Evolutionary conservation across 2,113 vertebrate genomes (phyloP), one percentile per base, ranked within the genome.

Genomic region (Semnornis frantzii): DNA sequence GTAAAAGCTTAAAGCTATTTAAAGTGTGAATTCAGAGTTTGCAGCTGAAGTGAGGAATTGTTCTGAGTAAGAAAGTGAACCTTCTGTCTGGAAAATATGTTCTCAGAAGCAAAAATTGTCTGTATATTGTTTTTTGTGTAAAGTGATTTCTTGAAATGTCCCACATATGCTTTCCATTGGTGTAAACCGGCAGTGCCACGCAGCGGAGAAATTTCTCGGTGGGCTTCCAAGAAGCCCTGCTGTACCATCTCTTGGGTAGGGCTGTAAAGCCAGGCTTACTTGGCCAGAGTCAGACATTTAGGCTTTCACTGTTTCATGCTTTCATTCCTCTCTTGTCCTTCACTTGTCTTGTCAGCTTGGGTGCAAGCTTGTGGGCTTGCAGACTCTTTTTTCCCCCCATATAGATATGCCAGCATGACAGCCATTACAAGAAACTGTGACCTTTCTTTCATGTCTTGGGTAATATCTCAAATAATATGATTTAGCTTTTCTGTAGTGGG

Each of bases 1-100:
- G 14, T 46, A 30, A 44, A 60, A 48, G 62, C 57, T 57, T 68
- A 25, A 65, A 82, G 12, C 75, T 42, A 17, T 60, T 87, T 79
- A 57, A 87, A 76, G 82, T 57, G 50, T 31, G 71, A 82, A 69
- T 91, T 60, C 44, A 3, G 10, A 33, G 54, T 85, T 87, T 48
- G 25, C 23, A 87, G 27, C 58, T 89, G 74, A 86, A 52, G 63
- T 37, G 28, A 76, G 68, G 62, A 82, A 46, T 85, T 25, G 4
- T 71, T 87, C 70, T 16, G 57, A 91, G 27, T 30, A 78, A 66
- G 58, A 96, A 74, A 63, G 78, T 44, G 39, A 86, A 64, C 31
- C 33, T 68, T 87, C 77, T 92, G 4, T 81, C 84, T 77, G 57
- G 84, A 91, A 96, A 89, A 86, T 34, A 4, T 70, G 13, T 91